A percentile compares a stretch with the other conserved stretches of the same genome.
These are phyloP conservation scores for Microplitis mediator DNA, from an alignment of 1,140 invertebrate genomes.

Conservation along the genomic window DNA sequence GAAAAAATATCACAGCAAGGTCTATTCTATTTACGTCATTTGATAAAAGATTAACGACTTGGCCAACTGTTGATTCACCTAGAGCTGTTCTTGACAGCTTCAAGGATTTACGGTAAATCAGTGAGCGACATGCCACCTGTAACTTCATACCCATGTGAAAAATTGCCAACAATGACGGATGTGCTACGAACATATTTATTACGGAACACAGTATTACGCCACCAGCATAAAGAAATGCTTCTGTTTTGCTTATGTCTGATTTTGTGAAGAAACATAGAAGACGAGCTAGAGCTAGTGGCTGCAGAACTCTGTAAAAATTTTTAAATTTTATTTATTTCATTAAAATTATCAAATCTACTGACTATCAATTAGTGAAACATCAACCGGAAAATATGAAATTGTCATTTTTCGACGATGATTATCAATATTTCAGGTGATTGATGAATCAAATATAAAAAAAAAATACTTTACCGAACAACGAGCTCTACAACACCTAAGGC, in stretches of 20 bases:
- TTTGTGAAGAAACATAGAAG: slow-evolving; percentile 76
- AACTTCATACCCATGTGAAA: slow-evolving; percentile 76
- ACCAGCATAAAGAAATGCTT: slow-evolving; percentile 73
- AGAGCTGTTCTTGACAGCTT: slow-evolving; percentile 71
- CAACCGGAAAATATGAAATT: too few relatives aligned
- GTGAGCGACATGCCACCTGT: slow-evolving; percentile 76
- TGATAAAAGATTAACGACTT: slow-evolving; percentile 86
- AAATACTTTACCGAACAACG: slow-evolving; percentile 58
- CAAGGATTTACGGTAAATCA: slow-evolving; percentile 82
- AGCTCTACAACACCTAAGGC: slow-evolving; percentile 62
- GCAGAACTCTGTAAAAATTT: slow-evolving; percentile 75
- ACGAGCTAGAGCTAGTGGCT: slow-evolving; percentile 72
- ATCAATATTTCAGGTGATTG: background rate
- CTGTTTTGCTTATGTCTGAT: slow-evolving; percentile 51
- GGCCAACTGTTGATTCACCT: slow-evolving; percentile 78
- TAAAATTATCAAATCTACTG: too few relatives aligned
- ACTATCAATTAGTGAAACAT: too few relatives aligned
- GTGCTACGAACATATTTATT: slow-evolving; percentile 71
- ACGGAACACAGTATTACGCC: slow-evolving; percentile 72
- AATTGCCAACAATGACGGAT: slow-evolving; percentile 79
- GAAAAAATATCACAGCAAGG: slow-evolving; percentile 68
- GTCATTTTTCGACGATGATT: too few relatives aligned
- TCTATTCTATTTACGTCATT: slow-evolving; percentile 82
- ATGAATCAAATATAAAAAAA: too few relatives aligned
- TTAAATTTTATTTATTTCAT: slow-evolving; percentile 62